phyloP scores from a whole-genome alignment of 1,140 invertebrate species.

The Metaphire vulgaris region DNA sequence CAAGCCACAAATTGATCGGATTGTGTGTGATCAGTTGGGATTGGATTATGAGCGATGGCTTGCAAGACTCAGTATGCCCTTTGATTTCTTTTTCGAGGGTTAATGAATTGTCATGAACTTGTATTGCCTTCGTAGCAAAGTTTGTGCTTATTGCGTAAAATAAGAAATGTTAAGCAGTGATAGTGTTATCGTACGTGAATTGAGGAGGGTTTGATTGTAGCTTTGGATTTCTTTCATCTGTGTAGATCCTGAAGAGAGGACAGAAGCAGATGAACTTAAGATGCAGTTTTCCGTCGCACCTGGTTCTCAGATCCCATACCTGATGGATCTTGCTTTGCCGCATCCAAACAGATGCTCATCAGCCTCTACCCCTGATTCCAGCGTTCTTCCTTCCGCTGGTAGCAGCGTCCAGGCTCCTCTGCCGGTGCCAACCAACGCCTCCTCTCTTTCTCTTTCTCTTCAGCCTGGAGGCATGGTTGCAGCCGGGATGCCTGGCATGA shows the following conservation, averaged over 20 bases:
- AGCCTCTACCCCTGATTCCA: not conserved
- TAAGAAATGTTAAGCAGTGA: not conserved
- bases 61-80: not conserved
- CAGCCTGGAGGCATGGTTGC: not conserved
- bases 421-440: slow-evolving; percentile 22
- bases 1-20: slow-evolving; percentile 80
- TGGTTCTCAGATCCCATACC: not conserved
- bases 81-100: no score
- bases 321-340: not conserved
- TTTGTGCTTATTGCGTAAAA: not conserved
- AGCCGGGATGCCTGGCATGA: not conserved
- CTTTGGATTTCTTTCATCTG: no score
- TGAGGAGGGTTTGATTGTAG: no score
- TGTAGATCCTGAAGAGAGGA: slow-evolving; percentile 9
- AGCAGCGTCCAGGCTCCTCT: slow-evolving; percentile 19
- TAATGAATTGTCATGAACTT: no score
- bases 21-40: slow-evolving; percentile 79
- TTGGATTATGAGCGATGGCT: slow-evolving; percentile 55
- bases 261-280: not conserved
- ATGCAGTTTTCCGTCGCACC: not conserved
- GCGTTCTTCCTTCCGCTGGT: no score
- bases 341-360: not conserved
- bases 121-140: not conserved
- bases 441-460: slow-evolving; percentile 4
- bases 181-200: no score